Conservation (phyloP, 2,888 invertebrate genomes). For the Hirtodrosophila histrioides region DNA sequence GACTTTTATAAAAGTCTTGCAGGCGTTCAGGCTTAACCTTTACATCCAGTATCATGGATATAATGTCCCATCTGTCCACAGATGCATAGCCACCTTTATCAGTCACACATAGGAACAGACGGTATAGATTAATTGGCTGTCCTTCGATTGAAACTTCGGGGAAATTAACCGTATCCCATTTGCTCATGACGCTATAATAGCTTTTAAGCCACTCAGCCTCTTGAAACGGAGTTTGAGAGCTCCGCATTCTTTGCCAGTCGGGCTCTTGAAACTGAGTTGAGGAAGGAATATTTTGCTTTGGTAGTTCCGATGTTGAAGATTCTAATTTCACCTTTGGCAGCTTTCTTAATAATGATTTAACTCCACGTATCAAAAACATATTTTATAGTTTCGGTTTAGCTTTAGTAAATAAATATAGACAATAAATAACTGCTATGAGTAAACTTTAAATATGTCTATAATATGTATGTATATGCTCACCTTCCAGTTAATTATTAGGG, state of each 20-base stretch:
- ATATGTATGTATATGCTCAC: too few species aligned
- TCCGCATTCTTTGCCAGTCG: neutral
- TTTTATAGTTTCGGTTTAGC: neutral
- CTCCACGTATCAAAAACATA: neutral
- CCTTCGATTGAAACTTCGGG: constrained; percentile 1
- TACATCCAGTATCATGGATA: neutral
- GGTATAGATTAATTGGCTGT: constrained; percentile 1
- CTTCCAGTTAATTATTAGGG: too few species aligned
- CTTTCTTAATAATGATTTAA: neutral
- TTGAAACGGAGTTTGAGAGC: neutral
- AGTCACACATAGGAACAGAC: neutral
- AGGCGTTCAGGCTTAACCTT: neutral
- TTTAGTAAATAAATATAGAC: too few species aligned
- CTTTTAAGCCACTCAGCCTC: neutral
- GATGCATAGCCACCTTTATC: neutral
- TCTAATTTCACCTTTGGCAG: neutral
- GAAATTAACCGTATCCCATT: neutral
- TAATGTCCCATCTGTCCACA: neutral
- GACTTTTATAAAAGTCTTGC: neutral
- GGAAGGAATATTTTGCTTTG: too few species aligned
- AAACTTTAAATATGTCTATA: too few species aligned
- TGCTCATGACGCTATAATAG: neutral
- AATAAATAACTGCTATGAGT: too few species aligned
- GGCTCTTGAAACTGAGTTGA: neutral
- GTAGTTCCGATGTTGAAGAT: neutral